Percentiles rank a stretch among this genome's conserved stretches.
Conservation (phyloP, 2,888 invertebrate genomes). For the Drosophila mayaguana region DNA sequence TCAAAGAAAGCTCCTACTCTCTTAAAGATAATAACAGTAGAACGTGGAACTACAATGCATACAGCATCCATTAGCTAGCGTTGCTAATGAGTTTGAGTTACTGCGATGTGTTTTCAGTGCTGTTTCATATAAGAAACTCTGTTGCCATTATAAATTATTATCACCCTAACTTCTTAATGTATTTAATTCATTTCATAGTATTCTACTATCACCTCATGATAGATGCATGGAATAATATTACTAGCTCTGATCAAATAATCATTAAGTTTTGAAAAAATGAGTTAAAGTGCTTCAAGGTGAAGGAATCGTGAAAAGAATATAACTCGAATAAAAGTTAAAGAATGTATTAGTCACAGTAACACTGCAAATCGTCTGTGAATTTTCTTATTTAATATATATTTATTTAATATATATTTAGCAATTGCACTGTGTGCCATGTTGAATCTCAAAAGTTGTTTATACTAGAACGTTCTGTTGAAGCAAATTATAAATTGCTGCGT, state of each 20-base stretch:
- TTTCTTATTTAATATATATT: not conserved
- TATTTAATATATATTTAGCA: not conserved
- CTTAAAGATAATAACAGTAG: not conserved
- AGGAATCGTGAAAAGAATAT: not conserved
- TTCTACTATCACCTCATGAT: not conserved
- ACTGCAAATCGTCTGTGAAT: not conserved
- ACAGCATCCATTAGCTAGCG: not conserved
- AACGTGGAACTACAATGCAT: not conserved
- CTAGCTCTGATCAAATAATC: not conserved
- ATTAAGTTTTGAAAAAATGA: not conserved
- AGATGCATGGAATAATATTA: not conserved
- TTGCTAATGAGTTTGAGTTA: no score
- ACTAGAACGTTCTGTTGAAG: not conserved
- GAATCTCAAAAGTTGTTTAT: no score
- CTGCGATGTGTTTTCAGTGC: no score
- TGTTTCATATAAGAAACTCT: no score
- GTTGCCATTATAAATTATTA: no score
- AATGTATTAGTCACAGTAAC: not conserved
- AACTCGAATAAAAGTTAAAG: not conserved
- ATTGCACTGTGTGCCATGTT: not conserved
- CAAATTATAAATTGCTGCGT: not conserved
- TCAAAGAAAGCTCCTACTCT: not conserved
- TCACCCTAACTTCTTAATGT: not conserved
- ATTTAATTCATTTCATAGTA: not conserved
- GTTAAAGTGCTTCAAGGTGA: no score